These are phyloP conservation scores for Oreochromis mossambicus DNA, from an alignment of 2,797 vertebrate genomes.

Conservation along the genomic window DNA sequence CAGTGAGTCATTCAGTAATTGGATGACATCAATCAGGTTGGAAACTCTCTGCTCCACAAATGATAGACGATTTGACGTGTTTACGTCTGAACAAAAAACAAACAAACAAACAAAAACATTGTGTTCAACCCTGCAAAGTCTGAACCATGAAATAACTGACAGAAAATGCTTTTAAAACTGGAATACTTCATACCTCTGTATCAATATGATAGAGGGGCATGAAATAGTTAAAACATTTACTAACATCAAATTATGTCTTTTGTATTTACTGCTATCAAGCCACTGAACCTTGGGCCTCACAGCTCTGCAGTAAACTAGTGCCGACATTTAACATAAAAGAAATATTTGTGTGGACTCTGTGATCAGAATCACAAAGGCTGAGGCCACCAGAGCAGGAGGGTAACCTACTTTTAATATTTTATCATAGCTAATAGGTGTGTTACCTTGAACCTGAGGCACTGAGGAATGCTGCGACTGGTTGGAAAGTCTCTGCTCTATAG, in stretches of 20 bases:
- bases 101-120: not conserved
- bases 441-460: slow-evolving; percentile 14
- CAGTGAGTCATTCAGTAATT: slow-evolving; percentile 14
- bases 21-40: not conserved
- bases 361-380: accelerated
- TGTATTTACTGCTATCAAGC: not conserved
- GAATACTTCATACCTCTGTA: accelerated
- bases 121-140: not conserved
- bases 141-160: not conserved
- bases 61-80: not conserved
- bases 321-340: accelerated
- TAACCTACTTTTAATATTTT: not conserved
- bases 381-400: accelerated
- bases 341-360: not conserved
- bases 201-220: not conserved
- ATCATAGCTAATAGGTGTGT: not conserved
- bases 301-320: not conserved
- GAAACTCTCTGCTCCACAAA: not conserved
- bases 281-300: not conserved
- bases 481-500: not conserved
- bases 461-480: slow-evolving; percentile 17
- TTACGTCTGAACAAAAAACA: not conserved
- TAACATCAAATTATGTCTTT: accelerated
- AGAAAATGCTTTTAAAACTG: not conserved
- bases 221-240: not conserved